Percentiles rank a stretch among this genome's conserved stretches.
phyloP scores from a whole-genome alignment of 2,888 invertebrate species.

The Calameuta idolon region DNA sequence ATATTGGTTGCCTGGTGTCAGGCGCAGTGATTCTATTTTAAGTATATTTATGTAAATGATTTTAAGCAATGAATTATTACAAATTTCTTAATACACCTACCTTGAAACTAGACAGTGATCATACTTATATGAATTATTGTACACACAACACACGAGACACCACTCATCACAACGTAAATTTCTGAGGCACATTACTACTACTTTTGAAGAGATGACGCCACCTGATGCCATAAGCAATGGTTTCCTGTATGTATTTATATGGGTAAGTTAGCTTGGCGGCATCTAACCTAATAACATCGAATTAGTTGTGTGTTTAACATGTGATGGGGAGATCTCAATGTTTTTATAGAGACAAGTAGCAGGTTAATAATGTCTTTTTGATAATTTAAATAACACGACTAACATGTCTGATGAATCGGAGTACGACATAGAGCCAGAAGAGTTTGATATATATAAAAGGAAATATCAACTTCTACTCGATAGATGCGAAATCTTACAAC shows the following conservation, averaged over 20 bases:
- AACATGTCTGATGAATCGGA: constrained; percentile 73
- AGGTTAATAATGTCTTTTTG: constrained; percentile 3
- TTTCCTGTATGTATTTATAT: constrained; percentile 1
- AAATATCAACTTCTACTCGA: constrained; percentile 80
- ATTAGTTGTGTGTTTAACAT: not conserved
- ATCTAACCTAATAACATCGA: not conserved
- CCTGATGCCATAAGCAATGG: not conserved
- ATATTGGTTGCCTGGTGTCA: not conserved
- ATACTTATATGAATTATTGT: not conserved
- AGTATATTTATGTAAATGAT: not conserved
- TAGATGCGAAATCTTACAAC: constrained; percentile 81
- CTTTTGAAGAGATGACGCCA: constrained; percentile 3
- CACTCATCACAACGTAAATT: not conserved
- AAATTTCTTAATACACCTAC: not conserved
- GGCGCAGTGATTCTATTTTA: not conserved
- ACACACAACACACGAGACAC: not conserved
- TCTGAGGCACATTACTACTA: not conserved
- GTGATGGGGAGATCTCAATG: not conserved
- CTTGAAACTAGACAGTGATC: not conserved
- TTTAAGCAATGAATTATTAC: not conserved
- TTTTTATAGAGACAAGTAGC: not conserved
- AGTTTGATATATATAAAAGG: constrained; percentile 78
- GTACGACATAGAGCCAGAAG: constrained; percentile 70
- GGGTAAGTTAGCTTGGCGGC: not conserved
- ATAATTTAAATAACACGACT: constrained; percentile 5